Base-by-base conservation (phyloP, 2,113 vertebrate species). In the Onychostruthus taczanowskii region DNA sequence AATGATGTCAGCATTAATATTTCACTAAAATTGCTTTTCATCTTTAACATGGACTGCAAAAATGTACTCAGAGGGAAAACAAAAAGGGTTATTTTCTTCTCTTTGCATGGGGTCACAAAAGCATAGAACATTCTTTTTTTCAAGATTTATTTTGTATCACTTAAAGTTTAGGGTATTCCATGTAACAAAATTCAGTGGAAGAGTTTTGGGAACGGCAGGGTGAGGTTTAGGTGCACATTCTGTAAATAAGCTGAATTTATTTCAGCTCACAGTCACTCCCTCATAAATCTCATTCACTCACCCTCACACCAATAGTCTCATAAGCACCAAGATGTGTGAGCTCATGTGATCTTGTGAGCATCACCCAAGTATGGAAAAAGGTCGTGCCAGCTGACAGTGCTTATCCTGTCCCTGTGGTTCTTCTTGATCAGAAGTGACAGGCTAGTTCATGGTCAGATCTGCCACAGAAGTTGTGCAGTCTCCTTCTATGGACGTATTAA, bases 1-100 rank as follows among this genome's bases (percentile, higher is more conserved):
- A 80, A 88, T 73, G 58, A 81, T 82, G 74, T 53, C 62, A 89
- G 24, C 58, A 82, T 91, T 73, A 91, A 73, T 95, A 91, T 89
- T 95, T 91, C 63, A 93, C 13, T 67, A 20, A 79, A 88, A 68
- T 59, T 6, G 3, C n/a, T 88, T 77, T 86, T 66, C 35, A 2
- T 67, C 22, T 83, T 83, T 66, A 77, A 94, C 39, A 19, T 74
- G 27, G 24, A 77, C 30, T 67, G 59, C 23, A 73, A 66, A 85
- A 95, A 52, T 37, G 2, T 52, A 6, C 17, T 63, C 16, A 10
- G 2, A 58, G 46, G 14, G 55, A 58, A 88, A 80, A 69, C 24
- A 73, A 73, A 94, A 64, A 23, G 10, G 7, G 16, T 30, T 3
- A 6, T 83, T 90, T 84, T 84, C 7, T 72, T 68, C n/a, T 68